A percentile compares a stretch with the other conserved stretches of the same genome.
phyloP scores from a whole-genome alignment of 2,113 vertebrate species.

The Notothenia rossii region DNA sequence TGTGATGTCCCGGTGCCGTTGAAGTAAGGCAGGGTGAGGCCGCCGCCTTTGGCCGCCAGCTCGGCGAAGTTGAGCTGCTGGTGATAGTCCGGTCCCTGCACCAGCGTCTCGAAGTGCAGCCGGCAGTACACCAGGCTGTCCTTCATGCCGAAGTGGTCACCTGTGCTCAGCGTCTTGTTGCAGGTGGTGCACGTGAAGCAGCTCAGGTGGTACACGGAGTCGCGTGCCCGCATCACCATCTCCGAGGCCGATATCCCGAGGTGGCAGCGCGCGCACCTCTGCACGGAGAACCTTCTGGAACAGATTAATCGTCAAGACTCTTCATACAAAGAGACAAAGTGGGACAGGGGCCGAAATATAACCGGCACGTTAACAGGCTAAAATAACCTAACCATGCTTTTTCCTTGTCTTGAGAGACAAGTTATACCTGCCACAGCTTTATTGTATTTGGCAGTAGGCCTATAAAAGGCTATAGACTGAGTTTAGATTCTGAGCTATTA shows the following conservation, averaged over 20 bases:
- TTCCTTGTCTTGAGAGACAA: neutral
- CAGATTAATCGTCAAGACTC: constrained; percentile 80
- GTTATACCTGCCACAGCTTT: neutral
- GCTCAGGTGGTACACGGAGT: constrained; percentile 98
- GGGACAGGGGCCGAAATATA: neutral
- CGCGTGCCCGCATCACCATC: constrained; percentile 99
- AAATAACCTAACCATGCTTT: neutral
- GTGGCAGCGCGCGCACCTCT: constrained; percentile 99
- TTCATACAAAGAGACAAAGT: constrained; percentile 7
- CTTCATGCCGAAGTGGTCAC: constrained; percentile 99
- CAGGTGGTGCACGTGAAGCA: constrained; percentile 99
- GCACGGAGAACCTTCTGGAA: constrained; percentile 99
- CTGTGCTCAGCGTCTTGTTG: constrained; percentile 97
- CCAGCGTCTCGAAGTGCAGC: constrained; percentile 95
- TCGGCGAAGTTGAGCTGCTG: constrained; percentile 96
- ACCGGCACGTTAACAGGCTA: neutral
- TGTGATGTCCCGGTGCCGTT: constrained; percentile 95
- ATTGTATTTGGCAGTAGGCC: neutral
- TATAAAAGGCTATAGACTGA: neutral
- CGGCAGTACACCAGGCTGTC: constrained; percentile 98
- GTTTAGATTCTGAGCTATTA: neutral
- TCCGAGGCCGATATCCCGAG: constrained; percentile 99
- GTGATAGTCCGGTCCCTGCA: constrained; percentile 93
- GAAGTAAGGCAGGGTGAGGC: constrained; percentile 93
- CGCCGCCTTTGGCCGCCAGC: constrained; percentile 94